Base-by-base conservation (phyloP, 2,113 vertebrate genomes). In the Dendrocopos noguchii region DNA sequence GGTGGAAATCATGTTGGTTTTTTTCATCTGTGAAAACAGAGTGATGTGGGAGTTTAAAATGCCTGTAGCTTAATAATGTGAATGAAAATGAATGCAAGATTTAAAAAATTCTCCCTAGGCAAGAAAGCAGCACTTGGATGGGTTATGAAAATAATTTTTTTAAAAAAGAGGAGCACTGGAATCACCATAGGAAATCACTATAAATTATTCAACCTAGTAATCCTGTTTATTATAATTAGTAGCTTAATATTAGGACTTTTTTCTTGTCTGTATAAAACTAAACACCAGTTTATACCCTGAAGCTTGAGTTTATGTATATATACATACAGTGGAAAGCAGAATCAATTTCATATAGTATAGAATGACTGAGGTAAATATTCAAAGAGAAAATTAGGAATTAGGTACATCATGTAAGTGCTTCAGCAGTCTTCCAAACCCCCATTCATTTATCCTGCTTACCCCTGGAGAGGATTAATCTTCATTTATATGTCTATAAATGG, bases 371-470 rank as follows among this genome's bases (percentile, higher is more conserved):
- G 75, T 21, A 91, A 47, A 39, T 76, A 92, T 75, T 82, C 79
- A 82, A 67, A 92, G 57, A 53, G 47, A 93, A 93, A 93, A 88
- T 86, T 47, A 95, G 79, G 31, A 91, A 88, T 86, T 47, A 95
- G 79, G 31, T 86, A 71, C 10, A 70, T 90, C 65, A 77, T 11
- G 42, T 67, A 61, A 65, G 85, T 94, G 60, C 93, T 80, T 78
- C 53, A 71, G 53, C 29, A 91, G 68, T 77, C 33, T 61, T 80
- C 76, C 90, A 90, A 88, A 80, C 27, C 50, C 56, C 47, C 17
- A 73, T 67, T 87, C 36, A 86, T 90, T 91, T 89, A 87, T 86
- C 87, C 78, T 83, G n/a, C 73, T 57, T 80, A 39, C 6, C 47
- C 42, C 65, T 74, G 53, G 57, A 90, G 68, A 90, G 55, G 34